Conservation (phyloP, 2,113 vertebrate genomes). For the Syngnathus floridae region DNA sequence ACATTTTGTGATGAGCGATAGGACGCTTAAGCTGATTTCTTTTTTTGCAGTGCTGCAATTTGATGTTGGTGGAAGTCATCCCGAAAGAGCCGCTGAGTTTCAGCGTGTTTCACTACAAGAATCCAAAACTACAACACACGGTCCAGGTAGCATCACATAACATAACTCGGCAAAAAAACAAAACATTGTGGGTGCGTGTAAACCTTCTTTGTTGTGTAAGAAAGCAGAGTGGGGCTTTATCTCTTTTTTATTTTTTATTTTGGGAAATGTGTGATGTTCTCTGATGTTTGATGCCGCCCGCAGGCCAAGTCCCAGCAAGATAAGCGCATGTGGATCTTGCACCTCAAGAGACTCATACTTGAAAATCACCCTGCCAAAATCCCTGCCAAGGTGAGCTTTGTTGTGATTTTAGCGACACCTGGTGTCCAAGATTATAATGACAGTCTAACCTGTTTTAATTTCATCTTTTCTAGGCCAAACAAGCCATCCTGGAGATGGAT, state of each 20-base stretch:
- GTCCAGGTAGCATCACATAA: conserved; percentile 81
- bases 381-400: conserved; percentile 86
- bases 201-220: conserved; percentile 12
- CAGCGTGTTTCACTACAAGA: conserved; percentile 98
- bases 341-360: conserved; percentile 94
- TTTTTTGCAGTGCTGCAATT: conserved; percentile 83
- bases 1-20: neutral
- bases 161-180: neutral
- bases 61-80: conserved; percentile 98
- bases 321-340: conserved; percentile 94
- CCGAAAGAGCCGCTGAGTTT: conserved; percentile 96
- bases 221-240: conserved; percentile 15
- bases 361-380: conserved; percentile 98
- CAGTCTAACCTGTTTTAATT: too few species aligned
- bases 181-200: conserved; percentile 18
- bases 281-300: conserved; percentile 35
- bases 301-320: conserved; percentile 95
- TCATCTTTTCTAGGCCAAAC: conserved; percentile 81
- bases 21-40: neutral
- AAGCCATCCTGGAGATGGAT: conserved; percentile 98
- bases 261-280: conserved; percentile 12
- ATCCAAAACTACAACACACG: conserved; percentile 96
- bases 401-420: conserved; percentile 54
- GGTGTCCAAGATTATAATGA: conserved; percentile 40
- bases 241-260: too few species aligned